Percentiles rank a stretch among this genome's conserved stretches.
phyloP scores from a whole-genome alignment of 2,113 vertebrate genomes.

The Ptyas mucosa region DNA sequence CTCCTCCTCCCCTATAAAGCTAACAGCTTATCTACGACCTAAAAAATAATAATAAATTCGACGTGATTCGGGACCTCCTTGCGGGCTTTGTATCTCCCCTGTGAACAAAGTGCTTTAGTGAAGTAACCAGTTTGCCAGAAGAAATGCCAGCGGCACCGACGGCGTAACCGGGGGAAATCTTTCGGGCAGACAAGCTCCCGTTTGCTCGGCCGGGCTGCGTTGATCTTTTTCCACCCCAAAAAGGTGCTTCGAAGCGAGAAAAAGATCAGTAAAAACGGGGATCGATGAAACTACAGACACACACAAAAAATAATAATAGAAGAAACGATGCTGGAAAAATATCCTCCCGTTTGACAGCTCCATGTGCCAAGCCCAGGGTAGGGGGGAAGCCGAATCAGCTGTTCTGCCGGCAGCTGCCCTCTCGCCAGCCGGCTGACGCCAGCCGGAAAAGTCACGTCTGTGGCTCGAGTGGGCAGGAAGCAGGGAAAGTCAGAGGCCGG shows the following conservation, averaged over 20 bases:
- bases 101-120: background rate
- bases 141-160: too few species aligned
- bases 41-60: background rate
- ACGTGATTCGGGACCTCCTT: fast-evolving
- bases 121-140: background rate
- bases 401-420: background rate
- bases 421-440: fast-evolving
- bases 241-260: background rate
- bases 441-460: background rate
- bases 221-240: background rate
- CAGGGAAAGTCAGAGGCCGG: background rate
- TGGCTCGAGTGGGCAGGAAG: background rate
- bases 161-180: background rate
- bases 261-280: background rate
- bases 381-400: background rate
- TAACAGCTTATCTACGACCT: background rate
- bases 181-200: background rate
- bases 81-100: background rate
- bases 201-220: background rate
- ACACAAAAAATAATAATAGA: too few species aligned
- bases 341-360: too few species aligned
- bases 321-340: background rate
- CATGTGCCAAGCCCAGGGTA: too few species aligned
- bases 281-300: background rate
- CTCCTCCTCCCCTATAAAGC: background rate